These are phyloP conservation scores for Lymantria monacha DNA, from an alignment of 2,888 invertebrate species.

Conservation along the genomic window DNA sequence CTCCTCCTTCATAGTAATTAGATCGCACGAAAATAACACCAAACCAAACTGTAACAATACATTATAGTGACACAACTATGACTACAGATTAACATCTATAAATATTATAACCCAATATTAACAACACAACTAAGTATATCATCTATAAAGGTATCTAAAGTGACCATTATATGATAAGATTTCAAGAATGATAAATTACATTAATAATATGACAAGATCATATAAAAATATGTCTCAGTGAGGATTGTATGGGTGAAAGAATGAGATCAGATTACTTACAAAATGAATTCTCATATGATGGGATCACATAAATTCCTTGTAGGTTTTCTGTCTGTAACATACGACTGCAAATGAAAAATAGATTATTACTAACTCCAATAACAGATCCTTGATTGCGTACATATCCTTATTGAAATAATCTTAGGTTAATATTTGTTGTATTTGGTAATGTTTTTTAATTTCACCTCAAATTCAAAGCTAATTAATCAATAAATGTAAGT, in stretches of 20 bases:
- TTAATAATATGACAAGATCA: no score
- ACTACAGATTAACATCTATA: neutral
- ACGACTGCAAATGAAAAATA: conserved; percentile 82
- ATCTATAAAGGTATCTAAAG: neutral
- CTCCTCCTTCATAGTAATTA: conserved; percentile 93
- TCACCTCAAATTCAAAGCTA: no score
- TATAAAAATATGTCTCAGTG: no score
- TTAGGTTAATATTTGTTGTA: no score
- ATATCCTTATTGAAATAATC: neutral
- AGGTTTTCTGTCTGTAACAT: conserved; percentile 92
- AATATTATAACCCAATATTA: neutral
- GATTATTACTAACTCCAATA: neutral
- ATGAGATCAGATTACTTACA: conserved; percentile 79
- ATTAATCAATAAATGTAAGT: no score
- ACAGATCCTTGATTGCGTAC: neutral
- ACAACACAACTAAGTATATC: neutral
- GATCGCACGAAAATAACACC: conserved; percentile 94
- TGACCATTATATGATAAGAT: neutral
- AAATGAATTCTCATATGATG: conserved; percentile 91
- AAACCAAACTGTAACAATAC: conserved; percentile 89
- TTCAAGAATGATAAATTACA: no score
- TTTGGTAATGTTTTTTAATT: no score
- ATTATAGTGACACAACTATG: neutral
- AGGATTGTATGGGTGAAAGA: no score
- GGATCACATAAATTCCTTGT: conserved; percentile 95